Evolutionary conservation across 2,888 invertebrate species (phyloP).

Genomic region (Pristionchus japonicus): DNA sequence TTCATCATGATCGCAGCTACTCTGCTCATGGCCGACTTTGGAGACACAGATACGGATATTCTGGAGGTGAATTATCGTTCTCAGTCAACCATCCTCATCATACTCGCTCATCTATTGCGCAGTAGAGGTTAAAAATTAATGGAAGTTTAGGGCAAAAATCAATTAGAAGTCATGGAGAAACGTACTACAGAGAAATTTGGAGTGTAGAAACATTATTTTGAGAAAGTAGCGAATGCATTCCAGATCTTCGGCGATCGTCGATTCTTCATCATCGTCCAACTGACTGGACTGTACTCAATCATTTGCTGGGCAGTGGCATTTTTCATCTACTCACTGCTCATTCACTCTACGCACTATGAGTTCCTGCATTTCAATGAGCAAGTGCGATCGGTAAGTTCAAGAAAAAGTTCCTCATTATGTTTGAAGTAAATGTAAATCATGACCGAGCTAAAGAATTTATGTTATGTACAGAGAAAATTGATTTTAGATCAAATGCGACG

Average conservation of each 20-base stretch:
- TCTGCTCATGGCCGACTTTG: background rate
- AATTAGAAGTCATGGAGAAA: no score
- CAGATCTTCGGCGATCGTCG: conserved; percentile 29
- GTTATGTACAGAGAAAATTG: no score
- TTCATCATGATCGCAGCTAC: background rate
- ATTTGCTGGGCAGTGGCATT: conserved; percentile 35
- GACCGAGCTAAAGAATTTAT: no score
- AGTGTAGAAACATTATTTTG: no score
- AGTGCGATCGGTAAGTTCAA: background rate
- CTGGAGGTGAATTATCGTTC: background rate
- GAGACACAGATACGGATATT: background rate
- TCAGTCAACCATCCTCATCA: no score
- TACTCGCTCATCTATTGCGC: no score
- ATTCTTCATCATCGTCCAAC: background rate
- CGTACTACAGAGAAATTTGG: no score
- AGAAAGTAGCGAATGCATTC: no score
- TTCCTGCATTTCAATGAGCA: conserved; percentile 35
- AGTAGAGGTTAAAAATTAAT: no score
- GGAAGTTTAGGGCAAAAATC: no score
- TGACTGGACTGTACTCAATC: background rate
- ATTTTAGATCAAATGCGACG: background rate
- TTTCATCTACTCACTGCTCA: conserved; percentile 37
- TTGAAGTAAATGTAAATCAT: no score
- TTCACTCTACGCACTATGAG: conserved; percentile 36
- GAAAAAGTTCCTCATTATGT: no score